phyloP scores from a whole-genome alignment of 1,140 invertebrate genomes.

The Cotesia glomerata region DNA sequence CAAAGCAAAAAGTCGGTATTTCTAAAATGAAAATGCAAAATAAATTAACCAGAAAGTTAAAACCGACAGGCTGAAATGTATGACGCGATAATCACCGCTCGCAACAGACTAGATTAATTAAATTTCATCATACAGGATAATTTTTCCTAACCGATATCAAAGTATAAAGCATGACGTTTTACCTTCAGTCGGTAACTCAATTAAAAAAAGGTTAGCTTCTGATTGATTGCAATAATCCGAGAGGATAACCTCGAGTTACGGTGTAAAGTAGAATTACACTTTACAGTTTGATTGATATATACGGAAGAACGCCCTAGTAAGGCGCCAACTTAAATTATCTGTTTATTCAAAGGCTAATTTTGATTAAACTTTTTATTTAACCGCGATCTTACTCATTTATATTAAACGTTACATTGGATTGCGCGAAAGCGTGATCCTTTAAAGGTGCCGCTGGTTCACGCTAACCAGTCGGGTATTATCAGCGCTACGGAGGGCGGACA shows the following conservation, averaged over 20 bases:
- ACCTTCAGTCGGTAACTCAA: too few species aligned
- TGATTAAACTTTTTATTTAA: neutral
- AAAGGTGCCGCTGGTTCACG: neutral
- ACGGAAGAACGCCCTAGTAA: neutral
- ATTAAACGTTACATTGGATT: too few species aligned
- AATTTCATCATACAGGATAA: conserved; percentile 36
- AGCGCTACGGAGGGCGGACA: conserved; percentile 38
- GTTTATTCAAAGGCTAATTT: neutral
- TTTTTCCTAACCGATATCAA: neutral
- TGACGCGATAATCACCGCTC: conserved; percentile 51
- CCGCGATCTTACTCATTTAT: neutral
- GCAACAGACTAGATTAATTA: conserved; percentile 48
- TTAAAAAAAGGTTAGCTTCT: too few species aligned
- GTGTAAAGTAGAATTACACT: too few species aligned
- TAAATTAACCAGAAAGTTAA: neutral
- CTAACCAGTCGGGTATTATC: neutral
- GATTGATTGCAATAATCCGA: too few species aligned
- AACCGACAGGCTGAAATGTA: conserved; percentile 18
- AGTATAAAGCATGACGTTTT: conserved; percentile 25
- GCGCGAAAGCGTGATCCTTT: too few species aligned
- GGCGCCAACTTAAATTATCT: neutral
- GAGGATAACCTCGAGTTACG: too few species aligned
- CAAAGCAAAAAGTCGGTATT: too few species aligned
- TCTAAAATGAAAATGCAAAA: too few species aligned
- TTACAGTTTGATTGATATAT: neutral